These are phyloP conservation scores for Eptesicus fuscus DNA, from an alignment of 2,113 vertebrate genomes.

Conservation along the genomic window DNA sequence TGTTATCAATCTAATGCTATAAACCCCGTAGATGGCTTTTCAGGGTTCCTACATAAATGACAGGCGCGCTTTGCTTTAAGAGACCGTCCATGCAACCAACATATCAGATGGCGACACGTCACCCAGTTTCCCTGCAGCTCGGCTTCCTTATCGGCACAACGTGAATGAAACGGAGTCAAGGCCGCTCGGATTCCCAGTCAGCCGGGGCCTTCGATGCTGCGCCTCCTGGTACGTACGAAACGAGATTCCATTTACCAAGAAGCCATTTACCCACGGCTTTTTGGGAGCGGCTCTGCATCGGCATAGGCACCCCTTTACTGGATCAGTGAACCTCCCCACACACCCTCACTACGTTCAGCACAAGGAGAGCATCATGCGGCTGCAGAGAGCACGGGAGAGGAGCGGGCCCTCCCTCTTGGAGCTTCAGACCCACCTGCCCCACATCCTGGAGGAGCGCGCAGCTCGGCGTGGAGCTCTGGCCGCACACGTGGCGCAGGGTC, in stretches of 20 bases:
- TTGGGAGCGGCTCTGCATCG: conserved; percentile 36
- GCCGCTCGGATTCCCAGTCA: background rate
- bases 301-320: conserved; percentile 58
- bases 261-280: conserved; percentile 48
- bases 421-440: too few relatives aligned
- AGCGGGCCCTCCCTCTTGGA: background rate
- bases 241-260: conserved; percentile 62
- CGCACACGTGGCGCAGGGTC: background rate
- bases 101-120: background rate
- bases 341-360: conserved; percentile 28
- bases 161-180: background rate
- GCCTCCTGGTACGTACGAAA: conserved; percentile 1
- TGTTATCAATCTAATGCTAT: background rate
- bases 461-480: too few relatives aligned
- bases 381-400: background rate
- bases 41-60: background rate
- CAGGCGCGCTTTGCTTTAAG: background rate
- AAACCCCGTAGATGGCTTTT: background rate
- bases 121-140: background rate
- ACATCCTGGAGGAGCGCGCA: background rate
- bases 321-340: conserved; percentile 54
- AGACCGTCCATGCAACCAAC: background rate
- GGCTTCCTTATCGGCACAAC: background rate
- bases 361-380: background rate
- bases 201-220: background rate